Base-by-base conservation (phyloP, 2,888 invertebrate genomes). In the Philaethria dido region DNA sequence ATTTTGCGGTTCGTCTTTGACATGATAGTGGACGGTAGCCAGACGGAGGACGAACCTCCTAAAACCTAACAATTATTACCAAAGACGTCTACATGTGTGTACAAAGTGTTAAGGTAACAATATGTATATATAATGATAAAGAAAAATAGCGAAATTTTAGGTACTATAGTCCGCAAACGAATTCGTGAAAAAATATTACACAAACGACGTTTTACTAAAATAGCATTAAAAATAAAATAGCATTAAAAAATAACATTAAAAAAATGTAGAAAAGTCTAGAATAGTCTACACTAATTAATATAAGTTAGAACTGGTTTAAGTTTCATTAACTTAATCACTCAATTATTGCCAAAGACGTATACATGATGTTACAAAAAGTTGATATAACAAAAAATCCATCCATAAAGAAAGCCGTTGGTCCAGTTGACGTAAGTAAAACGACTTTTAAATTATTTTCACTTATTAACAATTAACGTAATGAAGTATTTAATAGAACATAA, bases 321-420 rank as follows among this genome's bases (percentile, higher is more conserved):
- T 13, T 57, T 14, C 39, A 39, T 22, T n/a, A 42, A 57, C 8
- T 57, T 42, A 57, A 57, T 57, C 22, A 57, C 57, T 57, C n/a
- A 57, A 57, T 57, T 57, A 57, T 25, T n/a, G 6, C 22, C 20
- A 11, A 42, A 57, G n/a, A 4, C 42, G 22, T n/a, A 57, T 22
- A 57, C 42, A 6, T 3, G 0, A 11, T 29, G 11, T n/a, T 42
- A n/a, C 42, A 57, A 39, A 42, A 57, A 57, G 14, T 57, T 22
- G 42, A 16, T n/a, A 16, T 1, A 42, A 16, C n/a, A 57, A 57
- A 42, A 57, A 42, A 9, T 2, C 42, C 57, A 9, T n/a, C 42
- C 25, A 13, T 57, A 42, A 57, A 57, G 57, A 57, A 57, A 57
- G 57, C 22, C 5, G 54, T 18, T 5, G 20, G 22, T 42, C 57